These are phyloP conservation scores for Microctenopoma steveboyesi DNA, from an alignment of 2,797 vertebrate species.

Conservation along the genomic window DNA sequence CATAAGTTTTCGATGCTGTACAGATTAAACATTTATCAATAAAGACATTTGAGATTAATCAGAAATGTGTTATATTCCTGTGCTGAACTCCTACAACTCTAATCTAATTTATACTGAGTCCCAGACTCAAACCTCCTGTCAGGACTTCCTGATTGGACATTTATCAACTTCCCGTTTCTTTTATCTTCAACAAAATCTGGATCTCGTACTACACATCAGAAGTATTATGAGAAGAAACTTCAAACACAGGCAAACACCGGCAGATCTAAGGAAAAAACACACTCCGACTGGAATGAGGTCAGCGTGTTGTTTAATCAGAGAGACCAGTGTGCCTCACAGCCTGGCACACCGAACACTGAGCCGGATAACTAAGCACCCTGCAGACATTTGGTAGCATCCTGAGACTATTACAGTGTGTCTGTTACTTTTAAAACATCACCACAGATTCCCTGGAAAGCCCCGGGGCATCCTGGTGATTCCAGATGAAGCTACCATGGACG, in stretches of 20 bases:
- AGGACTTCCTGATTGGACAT: background rate
- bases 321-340: conserved; percentile 2
- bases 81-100: background rate
- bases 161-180: background rate
- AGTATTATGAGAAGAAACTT: conserved; percentile 8
- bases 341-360: conserved; percentile 10
- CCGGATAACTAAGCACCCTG: conserved; percentile 19
- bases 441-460: conserved; percentile 16
- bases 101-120: background rate
- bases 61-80: background rate
- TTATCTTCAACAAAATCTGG: conserved; percentile 7
- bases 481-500: conserved; percentile 14
- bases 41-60: background rate
- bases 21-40: background rate
- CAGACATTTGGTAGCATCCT: conserved; percentile 21
- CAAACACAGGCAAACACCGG: background rate
- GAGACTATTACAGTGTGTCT: background rate
- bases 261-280: conserved; percentile 13
- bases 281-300: conserved; percentile 34
- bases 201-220: conserved; percentile 6
- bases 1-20: background rate
- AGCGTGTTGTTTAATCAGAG: conserved; percentile 26
- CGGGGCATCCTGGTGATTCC: conserved; percentile 33
- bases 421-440: conserved; percentile 19
- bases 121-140: background rate